Evolutionary conservation across 2,797 vertebrate species (phyloP), one percentile per base, ranked within the genome.

Genomic region (Ispidina picta): DNA sequence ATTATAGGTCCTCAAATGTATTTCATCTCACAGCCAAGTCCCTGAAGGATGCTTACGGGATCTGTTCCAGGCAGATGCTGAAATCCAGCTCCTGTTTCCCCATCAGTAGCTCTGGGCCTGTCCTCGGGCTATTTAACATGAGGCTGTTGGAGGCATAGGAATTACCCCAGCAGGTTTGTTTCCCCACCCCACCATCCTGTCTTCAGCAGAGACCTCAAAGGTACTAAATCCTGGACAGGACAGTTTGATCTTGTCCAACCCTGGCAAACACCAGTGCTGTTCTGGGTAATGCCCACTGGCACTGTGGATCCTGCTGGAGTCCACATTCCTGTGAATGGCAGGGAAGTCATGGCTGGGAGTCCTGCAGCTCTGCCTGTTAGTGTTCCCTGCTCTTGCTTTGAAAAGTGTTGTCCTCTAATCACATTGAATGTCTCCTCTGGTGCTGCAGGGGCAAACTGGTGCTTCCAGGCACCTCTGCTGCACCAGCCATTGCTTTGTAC

Each of bases 21-120:
- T 78, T 81, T 54, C 48, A 46, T 88, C 72, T 92, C 80, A 41
- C 10, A 0, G 86, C 75, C 82, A 58, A 65, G 49, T 89, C 80
- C 76, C 80, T 72, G 73, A 81, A 92, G 93, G 89, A 72, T 0
- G 0, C 59, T 52, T 12, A 33, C 0, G 4, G 86, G 80, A 72
- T 64, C 63, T 89, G 1, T 77, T 91, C 82, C 69, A 89, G 83
- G 70, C 87, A 89, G 79, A 56, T 43, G 85, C 79, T 93, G 95
- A 81, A 64, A 91, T 83, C 59, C 88, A 92, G 76, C 79, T 86
- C 76, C 69, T 46, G 15, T 77, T 87, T 90, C 51, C 55, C 56
- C 29, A 51, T 6, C 86, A 54, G 80, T 12, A 92, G 84, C 86
- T 83, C 72, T 20, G 15, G 89, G 92, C 68, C 35, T 84, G 52